Conservation (phyloP, 2,797 vertebrate genomes). For the Brachyalestes nurse region DNA sequence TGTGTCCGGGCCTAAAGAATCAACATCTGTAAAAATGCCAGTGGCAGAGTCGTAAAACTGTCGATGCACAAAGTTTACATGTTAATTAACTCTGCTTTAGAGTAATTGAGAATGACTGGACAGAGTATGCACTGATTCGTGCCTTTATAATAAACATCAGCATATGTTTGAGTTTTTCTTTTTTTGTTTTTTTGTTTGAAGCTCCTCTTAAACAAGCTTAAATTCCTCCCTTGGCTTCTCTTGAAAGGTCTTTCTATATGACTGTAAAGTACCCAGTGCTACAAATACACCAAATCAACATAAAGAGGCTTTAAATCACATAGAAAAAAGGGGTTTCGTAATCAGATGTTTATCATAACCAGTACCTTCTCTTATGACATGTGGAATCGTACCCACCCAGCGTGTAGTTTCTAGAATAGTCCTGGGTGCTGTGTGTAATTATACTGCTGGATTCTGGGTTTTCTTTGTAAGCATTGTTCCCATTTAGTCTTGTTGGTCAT, state of each 20-base stretch:
- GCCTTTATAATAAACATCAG: background rate
- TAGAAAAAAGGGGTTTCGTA: slow-evolving; percentile 8
- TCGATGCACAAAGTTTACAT: background rate
- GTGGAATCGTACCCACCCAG: slow-evolving; percentile 19
- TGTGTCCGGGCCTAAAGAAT: slow-evolving; percentile 8
- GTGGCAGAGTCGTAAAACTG: too few relatives aligned
- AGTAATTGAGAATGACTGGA: background rate
- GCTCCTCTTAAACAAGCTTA: background rate
- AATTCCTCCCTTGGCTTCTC: background rate
- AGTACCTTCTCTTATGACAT: slow-evolving; percentile 32
- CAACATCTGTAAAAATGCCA: background rate
- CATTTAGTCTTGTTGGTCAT: slow-evolving; percentile 41
- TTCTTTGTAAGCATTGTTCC: slow-evolving; percentile 57
- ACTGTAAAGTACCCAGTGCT: background rate
- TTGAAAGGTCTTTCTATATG: background rate
- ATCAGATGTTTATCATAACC: slow-evolving; percentile 36
- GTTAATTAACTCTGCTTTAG: background rate
- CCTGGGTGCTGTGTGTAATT: slow-evolving; percentile 54
- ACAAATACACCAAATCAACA: background rate
- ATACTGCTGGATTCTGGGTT: slow-evolving; percentile 49
- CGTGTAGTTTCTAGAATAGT: slow-evolving; percentile 44
- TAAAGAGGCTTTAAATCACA: slow-evolving; percentile 22
- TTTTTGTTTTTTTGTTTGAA: background rate
- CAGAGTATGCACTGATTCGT: background rate
- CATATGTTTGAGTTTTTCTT: background rate